Percentiles rank a stretch among this genome's conserved stretches.
These are phyloP conservation scores for Nysson spinosus DNA, from an alignment of 2,888 invertebrate species.

Conservation along the genomic window DNA sequence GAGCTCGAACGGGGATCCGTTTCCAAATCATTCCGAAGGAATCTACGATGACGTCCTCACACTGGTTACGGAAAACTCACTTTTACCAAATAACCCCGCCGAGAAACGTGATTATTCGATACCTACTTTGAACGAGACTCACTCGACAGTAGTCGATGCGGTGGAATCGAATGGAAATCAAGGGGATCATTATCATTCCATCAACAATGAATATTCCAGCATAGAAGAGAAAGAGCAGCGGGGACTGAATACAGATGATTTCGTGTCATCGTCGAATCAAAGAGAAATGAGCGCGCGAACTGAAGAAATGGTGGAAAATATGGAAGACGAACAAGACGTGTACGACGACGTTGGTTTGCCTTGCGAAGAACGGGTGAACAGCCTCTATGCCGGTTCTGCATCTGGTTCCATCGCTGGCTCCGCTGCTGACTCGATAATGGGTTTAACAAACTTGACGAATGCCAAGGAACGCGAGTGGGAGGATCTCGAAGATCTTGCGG, in stretches of 20 bases:
- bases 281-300: slow-evolving; percentile 17
- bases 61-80: slow-evolving; percentile 1
- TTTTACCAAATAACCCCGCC: no score
- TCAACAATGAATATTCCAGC: slow-evolving; percentile 62
- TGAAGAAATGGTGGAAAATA: no score
- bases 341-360: slow-evolving; percentile 69
- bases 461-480: slow-evolving; percentile 74
- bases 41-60: slow-evolving; percentile 67
- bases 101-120: no score
- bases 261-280: no score
- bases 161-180: no score
- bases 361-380: slow-evolving; percentile 71
- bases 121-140: no score
- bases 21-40: slow-evolving; percentile 44
- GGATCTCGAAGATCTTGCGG: slow-evolving; percentile 65
- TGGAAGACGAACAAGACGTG: slow-evolving; percentile 55
- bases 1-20: not conserved
- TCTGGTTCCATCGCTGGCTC: slow-evolving; percentile 53
- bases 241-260: no score
- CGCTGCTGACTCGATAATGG: not conserved
- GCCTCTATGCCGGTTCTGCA: slow-evolving; percentile 70
- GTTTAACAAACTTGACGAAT: slow-evolving; percentile 38
- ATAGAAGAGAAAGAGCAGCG: slow-evolving; percentile 47
- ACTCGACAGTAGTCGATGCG: no score
- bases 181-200: slow-evolving; percentile 50